Evolutionary conservation across 2,113 vertebrate genomes (phyloP).

Genomic region (Herpetotheres cachinnans): DNA sequence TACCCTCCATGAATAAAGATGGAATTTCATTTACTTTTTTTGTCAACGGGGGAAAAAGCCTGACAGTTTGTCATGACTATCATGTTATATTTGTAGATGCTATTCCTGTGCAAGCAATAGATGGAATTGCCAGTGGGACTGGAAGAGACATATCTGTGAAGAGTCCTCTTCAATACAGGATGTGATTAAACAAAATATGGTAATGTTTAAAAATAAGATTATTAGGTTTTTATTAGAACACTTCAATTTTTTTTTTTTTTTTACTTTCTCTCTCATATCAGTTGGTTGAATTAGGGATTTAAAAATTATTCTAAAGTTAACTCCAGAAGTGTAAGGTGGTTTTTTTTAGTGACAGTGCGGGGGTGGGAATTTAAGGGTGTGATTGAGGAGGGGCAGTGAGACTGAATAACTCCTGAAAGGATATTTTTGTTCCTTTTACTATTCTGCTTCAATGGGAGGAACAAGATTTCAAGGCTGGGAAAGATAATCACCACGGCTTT

Average conservation of each 20-base stretch:
- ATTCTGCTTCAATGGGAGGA: constrained; percentile 49
- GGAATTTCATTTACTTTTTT: constrained; percentile 21
- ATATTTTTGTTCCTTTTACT: constrained; percentile 59
- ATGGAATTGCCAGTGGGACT: constrained; percentile 94
- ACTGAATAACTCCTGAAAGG: constrained; percentile 48
- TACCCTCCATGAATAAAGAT: not conserved
- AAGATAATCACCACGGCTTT: constrained; percentile 60
- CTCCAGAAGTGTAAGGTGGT: not conserved
- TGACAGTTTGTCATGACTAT: constrained; percentile 9
- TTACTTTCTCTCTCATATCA: not conserved
- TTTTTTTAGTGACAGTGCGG: not conserved
- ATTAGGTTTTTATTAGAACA: constrained; percentile 34
- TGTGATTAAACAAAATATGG: constrained; percentile 82
- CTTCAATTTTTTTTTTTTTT: constrained; percentile 20
- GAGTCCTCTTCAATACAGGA: constrained; percentile 66
- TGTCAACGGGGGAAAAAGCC: not conserved
- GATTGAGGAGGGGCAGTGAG: constrained; percentile 28
- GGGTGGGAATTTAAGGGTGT: constrained; percentile 47
- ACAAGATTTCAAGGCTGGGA: constrained; percentile 36
- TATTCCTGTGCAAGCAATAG: constrained; percentile 88
- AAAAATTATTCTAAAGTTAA: not conserved
- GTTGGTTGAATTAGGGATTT: not conserved
- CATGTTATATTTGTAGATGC: constrained; percentile 78
- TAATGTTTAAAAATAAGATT: constrained; percentile 61
- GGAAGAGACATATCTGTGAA: constrained; percentile 80